These are phyloP conservation scores for Galerucella calmariensis DNA, from an alignment of 2,888 invertebrate genomes.

Conservation along the genomic window DNA sequence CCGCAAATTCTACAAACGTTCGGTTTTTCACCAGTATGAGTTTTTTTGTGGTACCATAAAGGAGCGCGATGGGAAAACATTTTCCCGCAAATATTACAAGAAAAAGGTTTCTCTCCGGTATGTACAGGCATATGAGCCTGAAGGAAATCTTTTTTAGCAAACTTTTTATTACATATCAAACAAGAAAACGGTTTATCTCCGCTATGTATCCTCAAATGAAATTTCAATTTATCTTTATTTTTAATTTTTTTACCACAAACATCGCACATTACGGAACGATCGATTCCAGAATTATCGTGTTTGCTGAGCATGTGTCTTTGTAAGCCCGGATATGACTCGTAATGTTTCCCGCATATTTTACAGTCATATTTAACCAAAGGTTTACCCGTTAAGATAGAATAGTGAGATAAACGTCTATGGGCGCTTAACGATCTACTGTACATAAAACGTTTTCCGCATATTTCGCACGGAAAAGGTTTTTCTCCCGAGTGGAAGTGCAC, in stretches of 20 bases:
- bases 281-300: constrained; percentile 60
- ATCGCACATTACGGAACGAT: constrained; percentile 64
- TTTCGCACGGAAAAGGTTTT: constrained; percentile 68
- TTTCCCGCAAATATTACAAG: constrained; percentile 54
- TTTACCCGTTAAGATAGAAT: constrained; percentile 60
- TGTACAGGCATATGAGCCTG: constrained; percentile 55
- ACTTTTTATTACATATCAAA: constrained; percentile 69
- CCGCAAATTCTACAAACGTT: constrained; percentile 68
- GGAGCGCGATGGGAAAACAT: constrained; percentile 65
- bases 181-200: constrained; percentile 72
- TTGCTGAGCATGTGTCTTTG: constrained; percentile 62
- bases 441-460: constrained; percentile 68
- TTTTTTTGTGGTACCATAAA: constrained; percentile 66
- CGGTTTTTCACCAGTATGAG: constrained; percentile 68
- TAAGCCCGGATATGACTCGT: constrained; percentile 59
- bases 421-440: constrained; percentile 65
- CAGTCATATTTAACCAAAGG: constrained; percentile 63
- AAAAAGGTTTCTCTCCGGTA: constrained; percentile 61
- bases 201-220: constrained; percentile 71
- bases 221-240: constrained; percentile 56
- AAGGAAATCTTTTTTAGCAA: constrained; percentile 64
- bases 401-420: constrained; percentile 66
- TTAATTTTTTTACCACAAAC: constrained; percentile 57
- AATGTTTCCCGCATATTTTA: constrained; percentile 65
- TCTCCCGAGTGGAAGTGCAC: constrained; percentile 58